Conservation (phyloP, 2,113 vertebrate species). For the Potamarius usumacintae region DNA sequence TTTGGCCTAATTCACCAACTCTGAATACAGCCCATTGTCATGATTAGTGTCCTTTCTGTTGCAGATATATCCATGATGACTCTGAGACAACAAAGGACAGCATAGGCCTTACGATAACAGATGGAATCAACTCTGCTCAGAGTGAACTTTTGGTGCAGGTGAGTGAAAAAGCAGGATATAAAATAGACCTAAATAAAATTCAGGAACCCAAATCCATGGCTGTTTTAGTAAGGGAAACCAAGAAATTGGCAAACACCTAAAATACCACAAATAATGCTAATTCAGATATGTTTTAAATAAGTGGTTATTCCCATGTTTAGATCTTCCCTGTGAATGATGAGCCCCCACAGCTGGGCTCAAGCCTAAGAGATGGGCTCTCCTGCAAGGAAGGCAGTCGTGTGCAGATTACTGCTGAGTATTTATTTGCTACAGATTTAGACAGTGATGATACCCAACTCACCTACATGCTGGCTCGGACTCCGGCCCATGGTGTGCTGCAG, state of each 20-base stretch:
- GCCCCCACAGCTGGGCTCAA: slow-evolving; percentile 61
- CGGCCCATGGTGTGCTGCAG: slow-evolving; percentile 61
- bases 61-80: slow-evolving; percentile 86
- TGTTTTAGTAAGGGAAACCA: neutral
- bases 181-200: slow-evolving; percentile 15
- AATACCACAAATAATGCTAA: neutral
- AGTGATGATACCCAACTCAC: slow-evolving; percentile 64
- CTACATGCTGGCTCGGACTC: slow-evolving; percentile 66
- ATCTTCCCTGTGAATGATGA: slow-evolving; percentile 67
- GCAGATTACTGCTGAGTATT: slow-evolving; percentile 65
- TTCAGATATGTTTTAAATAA: neutral
- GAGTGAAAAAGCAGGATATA: slow-evolving; percentile 38
- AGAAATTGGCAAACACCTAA: neutral
- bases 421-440: slow-evolving; percentile 71
- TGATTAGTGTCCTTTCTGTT: neutral
- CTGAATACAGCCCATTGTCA: neutral
- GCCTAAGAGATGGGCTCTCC: slow-evolving; percentile 60
- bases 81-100: slow-evolving; percentile 82
- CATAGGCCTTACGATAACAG: slow-evolving; percentile 78
- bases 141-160: slow-evolving; percentile 78
- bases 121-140: slow-evolving; percentile 81
- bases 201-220: neutral
- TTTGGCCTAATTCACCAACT: neutral
- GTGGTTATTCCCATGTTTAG: slow-evolving; percentile 49
- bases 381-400: slow-evolving; percentile 63